Conservation (phyloP, 2,113 vertebrate species). For the Anoura caudifer region DNA sequence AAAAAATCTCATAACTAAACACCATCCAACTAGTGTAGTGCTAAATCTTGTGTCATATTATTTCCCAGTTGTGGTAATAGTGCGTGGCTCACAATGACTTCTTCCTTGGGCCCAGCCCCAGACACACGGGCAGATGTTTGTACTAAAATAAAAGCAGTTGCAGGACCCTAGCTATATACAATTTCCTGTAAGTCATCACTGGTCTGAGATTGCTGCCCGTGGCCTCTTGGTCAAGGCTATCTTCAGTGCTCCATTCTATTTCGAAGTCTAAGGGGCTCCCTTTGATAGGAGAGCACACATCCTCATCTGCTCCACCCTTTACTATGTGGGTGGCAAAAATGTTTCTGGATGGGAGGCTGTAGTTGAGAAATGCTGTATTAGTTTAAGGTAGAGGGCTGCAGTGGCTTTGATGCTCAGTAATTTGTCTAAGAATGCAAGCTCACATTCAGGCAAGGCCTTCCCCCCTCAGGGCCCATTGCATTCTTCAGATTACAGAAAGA, state of each 20-base stretch:
- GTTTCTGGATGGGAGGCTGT: background rate
- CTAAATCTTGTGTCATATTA: background rate
- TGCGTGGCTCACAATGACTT: background rate
- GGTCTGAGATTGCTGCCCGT: background rate
- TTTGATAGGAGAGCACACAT: background rate
- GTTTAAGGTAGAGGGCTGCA: background rate
- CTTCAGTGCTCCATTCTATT: background rate
- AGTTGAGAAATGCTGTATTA: background rate
- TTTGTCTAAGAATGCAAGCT: background rate
- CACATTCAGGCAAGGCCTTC: background rate
- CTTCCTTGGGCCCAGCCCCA: background rate
- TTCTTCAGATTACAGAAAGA: slow-evolving; percentile 30
- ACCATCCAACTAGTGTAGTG: background rate
- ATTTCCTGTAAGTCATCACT: background rate
- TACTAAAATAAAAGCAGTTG: background rate
- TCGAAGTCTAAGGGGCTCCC: background rate
- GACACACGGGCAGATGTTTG: background rate
- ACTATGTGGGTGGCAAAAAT: background rate
- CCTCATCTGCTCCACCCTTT: background rate
- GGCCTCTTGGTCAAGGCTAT: background rate
- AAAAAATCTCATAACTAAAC: slow-evolving; percentile 16
- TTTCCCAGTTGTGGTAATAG: background rate
- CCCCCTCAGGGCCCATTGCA: background rate
- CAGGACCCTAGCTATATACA: background rate
- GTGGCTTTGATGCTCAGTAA: background rate